Evolutionary conservation across 2,888 invertebrate genomes (phyloP).

Genomic region (Neoscelio sp.): DNA sequence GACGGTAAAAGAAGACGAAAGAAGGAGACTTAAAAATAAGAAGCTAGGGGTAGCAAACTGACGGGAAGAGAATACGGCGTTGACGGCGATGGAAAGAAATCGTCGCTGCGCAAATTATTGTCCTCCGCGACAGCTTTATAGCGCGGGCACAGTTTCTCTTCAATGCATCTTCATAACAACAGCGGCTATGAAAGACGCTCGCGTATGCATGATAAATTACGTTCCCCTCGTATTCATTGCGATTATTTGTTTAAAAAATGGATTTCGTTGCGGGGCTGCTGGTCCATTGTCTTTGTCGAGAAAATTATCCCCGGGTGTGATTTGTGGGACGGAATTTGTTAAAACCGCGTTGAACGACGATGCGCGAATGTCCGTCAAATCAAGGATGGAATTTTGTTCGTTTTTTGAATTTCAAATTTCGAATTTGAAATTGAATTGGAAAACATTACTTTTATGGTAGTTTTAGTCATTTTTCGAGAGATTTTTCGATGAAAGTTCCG

Average conservation of each 20-base stretch:
- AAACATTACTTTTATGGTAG: too few relatives aligned
- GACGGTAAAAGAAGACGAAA: constrained; percentile 66
- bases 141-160: constrained; percentile 49
- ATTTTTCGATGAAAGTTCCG: too few relatives aligned
- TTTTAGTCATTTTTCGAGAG: too few relatives aligned
- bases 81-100: constrained; percentile 75
- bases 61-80: constrained; percentile 74
- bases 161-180: constrained; percentile 65
- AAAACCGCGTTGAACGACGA: too few relatives aligned
- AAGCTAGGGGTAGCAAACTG: constrained; percentile 71
- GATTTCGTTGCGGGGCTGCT: neutral
- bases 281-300: constrained; percentile 2
- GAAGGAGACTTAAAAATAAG: constrained; percentile 70
- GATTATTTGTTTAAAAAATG: constrained; percentile 47
- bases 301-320: too few relatives aligned
- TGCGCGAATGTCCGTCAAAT: too few relatives aligned
- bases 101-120: constrained; percentile 69
- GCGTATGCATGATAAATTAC: constrained; percentile 57
- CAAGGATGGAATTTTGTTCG: too few relatives aligned
- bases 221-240: constrained; percentile 27
- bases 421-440: too few relatives aligned
- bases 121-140: constrained; percentile 64
- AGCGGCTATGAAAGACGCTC: constrained; percentile 49
- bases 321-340: too few relatives aligned
- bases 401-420: too few relatives aligned